A percentile compares a stretch with the other conserved stretches of the same genome.
phyloP scores from a whole-genome alignment of 2,888 invertebrate genomes.

The Thalpophila matura region DNA sequence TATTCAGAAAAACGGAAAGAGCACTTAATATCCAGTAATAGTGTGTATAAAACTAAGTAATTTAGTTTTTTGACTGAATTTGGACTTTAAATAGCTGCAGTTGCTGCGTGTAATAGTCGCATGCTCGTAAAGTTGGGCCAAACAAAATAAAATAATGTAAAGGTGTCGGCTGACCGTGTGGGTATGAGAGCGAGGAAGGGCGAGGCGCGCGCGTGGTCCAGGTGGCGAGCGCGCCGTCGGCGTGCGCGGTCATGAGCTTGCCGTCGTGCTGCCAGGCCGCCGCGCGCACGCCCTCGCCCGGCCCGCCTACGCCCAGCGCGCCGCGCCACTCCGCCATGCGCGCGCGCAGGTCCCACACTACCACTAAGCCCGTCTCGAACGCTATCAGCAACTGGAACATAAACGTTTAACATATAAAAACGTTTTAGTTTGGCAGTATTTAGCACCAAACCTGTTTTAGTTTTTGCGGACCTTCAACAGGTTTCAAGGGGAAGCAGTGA shows the following conservation, averaged over 20 bases:
- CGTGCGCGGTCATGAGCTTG: slow-evolving; percentile 98
- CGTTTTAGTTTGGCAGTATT: background rate
- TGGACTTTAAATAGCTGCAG: too few relatives aligned
- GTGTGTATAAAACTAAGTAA: too few relatives aligned
- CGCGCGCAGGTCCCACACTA: slow-evolving; percentile 98
- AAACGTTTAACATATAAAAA: too few relatives aligned
- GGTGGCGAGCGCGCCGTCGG: slow-evolving; percentile 98
- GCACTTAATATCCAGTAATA: too few relatives aligned
- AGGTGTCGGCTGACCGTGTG: slow-evolving; percentile 93
- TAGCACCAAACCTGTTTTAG: too few relatives aligned
- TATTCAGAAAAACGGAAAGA: too few relatives aligned
- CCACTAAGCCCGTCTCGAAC: slow-evolving; percentile 98
- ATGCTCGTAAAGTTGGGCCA: too few relatives aligned
- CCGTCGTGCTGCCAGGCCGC: slow-evolving; percentile 99
- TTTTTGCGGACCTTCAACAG: too few relatives aligned
- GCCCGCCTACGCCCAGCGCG: slow-evolving; percentile 94
- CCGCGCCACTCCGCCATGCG: slow-evolving; percentile 97
- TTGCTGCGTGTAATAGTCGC: too few relatives aligned
- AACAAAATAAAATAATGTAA: background rate
- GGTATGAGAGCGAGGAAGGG: slow-evolving; percentile 95
- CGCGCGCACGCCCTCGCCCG: slow-evolving; percentile 95
- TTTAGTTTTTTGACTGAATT: too few relatives aligned
- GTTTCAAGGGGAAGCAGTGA: too few relatives aligned
- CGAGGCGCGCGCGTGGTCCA: slow-evolving; percentile 96
- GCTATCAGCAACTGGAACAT: slow-evolving; percentile 96